Evolutionary conservation across 2,888 invertebrate species (phyloP).

Genomic region (Ormyrus nitidulus): DNA sequence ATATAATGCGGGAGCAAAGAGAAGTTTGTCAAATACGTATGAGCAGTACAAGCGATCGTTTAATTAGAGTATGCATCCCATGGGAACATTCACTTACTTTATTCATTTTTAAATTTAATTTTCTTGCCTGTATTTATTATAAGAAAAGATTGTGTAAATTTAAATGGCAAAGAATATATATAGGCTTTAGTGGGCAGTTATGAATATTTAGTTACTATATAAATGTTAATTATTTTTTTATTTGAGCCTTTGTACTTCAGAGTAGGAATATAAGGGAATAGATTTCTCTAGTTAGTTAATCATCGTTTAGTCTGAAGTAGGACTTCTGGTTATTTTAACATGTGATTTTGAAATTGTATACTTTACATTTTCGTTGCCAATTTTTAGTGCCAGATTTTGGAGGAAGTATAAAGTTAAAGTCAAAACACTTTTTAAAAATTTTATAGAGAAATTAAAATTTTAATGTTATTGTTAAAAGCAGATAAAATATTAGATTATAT

Average conservation of each 20-base stretch:
- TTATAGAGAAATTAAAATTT: not conserved
- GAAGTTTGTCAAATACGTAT: too few relatives aligned
- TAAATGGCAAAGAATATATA: slow-evolving; percentile 8
- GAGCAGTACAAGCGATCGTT: too few relatives aligned
- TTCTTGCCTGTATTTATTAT: too few relatives aligned
- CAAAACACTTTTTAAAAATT: slow-evolving; percentile 6
- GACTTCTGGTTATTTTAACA: not conserved
- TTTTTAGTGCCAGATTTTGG: not conserved
- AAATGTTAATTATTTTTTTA: slow-evolving; percentile 41
- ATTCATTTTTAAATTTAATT: too few relatives aligned
- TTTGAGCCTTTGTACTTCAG: slow-evolving; percentile 45
- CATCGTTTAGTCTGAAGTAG: not conserved
- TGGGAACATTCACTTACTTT: too few relatives aligned
- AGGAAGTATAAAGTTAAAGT: not conserved
- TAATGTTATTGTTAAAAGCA: not conserved
- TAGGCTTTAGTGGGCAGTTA: slow-evolving; percentile 1
- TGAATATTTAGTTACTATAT: slow-evolving; percentile 27
- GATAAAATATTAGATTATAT: too few relatives aligned
- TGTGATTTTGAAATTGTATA: not conserved
- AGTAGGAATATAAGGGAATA: slow-evolving; percentile 6
- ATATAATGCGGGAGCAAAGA: not conserved
- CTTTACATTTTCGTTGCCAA: slow-evolving; percentile 26
- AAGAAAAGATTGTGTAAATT: not conserved
- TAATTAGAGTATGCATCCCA: too few relatives aligned
- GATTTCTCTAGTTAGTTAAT: slow-evolving; percentile 5